Evolutionary conservation across 2,888 invertebrate genomes (phyloP).

Genomic region (Malthinus flaveolus): DNA sequence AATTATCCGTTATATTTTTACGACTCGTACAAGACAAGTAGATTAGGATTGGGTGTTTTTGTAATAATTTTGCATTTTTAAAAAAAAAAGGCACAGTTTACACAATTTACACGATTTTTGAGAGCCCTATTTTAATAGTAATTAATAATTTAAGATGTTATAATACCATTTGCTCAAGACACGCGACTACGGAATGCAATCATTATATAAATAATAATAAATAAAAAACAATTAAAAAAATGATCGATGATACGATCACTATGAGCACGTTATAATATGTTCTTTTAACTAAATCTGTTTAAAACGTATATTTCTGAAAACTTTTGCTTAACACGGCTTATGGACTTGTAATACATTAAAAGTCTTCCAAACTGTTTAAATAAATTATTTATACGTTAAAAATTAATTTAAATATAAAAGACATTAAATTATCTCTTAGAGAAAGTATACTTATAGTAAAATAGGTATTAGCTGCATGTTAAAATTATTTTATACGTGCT

Average conservation of each 20-base stretch:
- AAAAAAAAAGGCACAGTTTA: not conserved
- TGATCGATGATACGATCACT: conserved; percentile 23
- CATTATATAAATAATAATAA: conserved; percentile 21
- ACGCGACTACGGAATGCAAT: conserved; percentile 20
- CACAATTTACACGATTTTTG: conserved; percentile 1
- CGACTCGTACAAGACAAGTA: not conserved
- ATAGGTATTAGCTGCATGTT: conserved; percentile 11
- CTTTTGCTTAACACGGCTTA: conserved; percentile 19
- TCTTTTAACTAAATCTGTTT: not conserved
- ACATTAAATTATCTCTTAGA: conserved; percentile 15
- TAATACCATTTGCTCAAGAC: conserved; percentile 18
- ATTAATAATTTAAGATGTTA: conserved; percentile 7
- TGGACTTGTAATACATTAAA: conserved; percentile 40
- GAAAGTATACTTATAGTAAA: conserved; percentile 9
- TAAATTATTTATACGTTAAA: conserved; percentile 8
- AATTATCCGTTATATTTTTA: not conserved
- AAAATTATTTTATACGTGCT: conserved; percentile 27
- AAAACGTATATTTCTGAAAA: not conserved
- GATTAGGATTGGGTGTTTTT: not conserved
- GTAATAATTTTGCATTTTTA: not conserved
- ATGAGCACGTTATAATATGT: conserved; percentile 22
- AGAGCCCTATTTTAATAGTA: conserved; percentile 19
- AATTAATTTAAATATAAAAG: conserved; percentile 20
- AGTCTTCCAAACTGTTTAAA: conserved; percentile 47
- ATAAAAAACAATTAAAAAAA: conserved; percentile 25